Evolutionary conservation across 2,113 vertebrate species (phyloP), one percentile per base, ranked within the genome.

Genomic region (Nettapus auritus): DNA sequence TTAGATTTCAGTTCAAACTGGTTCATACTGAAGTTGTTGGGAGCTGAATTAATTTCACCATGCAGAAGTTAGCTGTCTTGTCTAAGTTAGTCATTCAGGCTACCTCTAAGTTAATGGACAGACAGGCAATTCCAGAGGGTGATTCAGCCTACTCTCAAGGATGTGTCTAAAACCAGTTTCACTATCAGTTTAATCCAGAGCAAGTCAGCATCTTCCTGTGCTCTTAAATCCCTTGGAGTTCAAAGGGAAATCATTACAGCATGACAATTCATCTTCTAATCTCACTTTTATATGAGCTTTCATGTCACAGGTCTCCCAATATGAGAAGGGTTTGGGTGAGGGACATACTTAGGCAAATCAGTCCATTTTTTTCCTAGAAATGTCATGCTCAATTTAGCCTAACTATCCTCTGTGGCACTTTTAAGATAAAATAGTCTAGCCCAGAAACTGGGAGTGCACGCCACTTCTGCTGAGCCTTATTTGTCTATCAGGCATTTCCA

Each of bases 161-260:
- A 81, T 4, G 1, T 36, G 38, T 86, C 69, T 86, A 90, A 94
- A 90, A 11, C 66, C 81, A 93, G 70, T 96, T 96, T 87, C 84
- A 89, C 77, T 95, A 90, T 93, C 90, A 91, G 77, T 89, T 92
- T 78, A 82, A 96, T 92, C 68, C 86, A 71, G 33, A 48, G 29
- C 69, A 92, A 94, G 46, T 93, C 94, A 94, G 91, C 95, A 85
- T 53, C 67, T 79, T 96, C 84, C 81, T 71, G 52, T 82, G 80
- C 56, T 86, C 77, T 93, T 26, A 87, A 79, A 44, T 82, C 69
- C 86, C 77, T 82, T 66, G 75, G 92, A 88, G 78, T 95, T 94
- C 88, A 93, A 93, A 90, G 69, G 78, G 63, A 95, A 93, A 82
- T 84, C 77, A 96, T 71, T 88, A 91, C 59, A 88, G 76, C 63